Base-by-base conservation (phyloP, 2,113 vertebrate species). In the Shinisaurus crocodilurus region DNA sequence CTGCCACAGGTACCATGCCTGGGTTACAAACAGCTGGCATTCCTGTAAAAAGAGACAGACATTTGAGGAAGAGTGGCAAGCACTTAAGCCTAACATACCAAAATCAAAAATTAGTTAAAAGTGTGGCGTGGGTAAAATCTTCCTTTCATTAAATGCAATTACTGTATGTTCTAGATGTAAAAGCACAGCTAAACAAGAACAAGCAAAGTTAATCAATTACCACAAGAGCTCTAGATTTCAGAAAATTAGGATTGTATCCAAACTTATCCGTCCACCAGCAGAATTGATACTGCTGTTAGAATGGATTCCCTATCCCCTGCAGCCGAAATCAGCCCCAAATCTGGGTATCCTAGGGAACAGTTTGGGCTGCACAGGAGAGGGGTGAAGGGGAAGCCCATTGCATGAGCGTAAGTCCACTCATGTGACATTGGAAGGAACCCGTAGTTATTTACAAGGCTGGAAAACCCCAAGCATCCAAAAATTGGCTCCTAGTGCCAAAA, bases 1-100 rank as follows among this genome's bases (percentile, higher is more conserved):
- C 94, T 6, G 97, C 96, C 97, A 99, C 94, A 0, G 99, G 98
- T 43, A 99, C 97, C 98, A 99, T 97, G 82, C 98, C 98, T 5
- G 98, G 98, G 95, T 98, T 98, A 90, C 99, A 99, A 48, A 99
- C 98, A 0, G 98, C 95, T 7, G 98, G 98, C 95, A 99, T 97
- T 16, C 98, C 99, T 99, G 20, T 89, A 85, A 60, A 43, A 67
- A 86, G 88, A 92, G 23, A 95, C 13, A 92, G 9, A 67, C 5
- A 85, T 23, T n/a, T 69, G 27, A 70, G 43, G 75, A 40, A 50
- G n/a, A 77, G 81, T 63, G 79, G 76, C 57, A 84, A 74, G 0
- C 43, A 45, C 63, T 90, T 48, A 79, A 88, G 7, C 15, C 45
- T 50, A 82, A 57, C n/a, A 48, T 27, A 57, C n/a, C 12, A 70